Conservation (phyloP, 2,888 invertebrate genomes). For the Boloria euphrosyne region DNA sequence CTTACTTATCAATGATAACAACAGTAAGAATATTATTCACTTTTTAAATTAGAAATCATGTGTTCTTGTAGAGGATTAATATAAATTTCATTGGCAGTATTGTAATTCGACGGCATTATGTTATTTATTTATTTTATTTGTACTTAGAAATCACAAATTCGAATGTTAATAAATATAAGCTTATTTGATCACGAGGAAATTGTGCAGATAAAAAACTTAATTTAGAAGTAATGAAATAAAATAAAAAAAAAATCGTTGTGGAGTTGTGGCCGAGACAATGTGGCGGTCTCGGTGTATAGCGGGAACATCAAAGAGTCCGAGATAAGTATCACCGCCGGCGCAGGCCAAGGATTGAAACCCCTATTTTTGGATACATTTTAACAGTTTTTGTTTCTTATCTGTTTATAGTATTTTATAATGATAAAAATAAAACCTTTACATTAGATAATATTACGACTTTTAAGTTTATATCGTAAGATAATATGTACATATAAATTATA, state of each 20-base stretch:
- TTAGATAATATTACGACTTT: neutral
- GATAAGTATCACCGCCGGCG: slow-evolving; percentile 69
- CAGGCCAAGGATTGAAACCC: slow-evolving; percentile 57
- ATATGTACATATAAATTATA: too few relatives aligned
- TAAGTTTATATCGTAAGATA: too few relatives aligned
- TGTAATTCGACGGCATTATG: too few relatives aligned
- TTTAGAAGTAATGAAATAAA: slow-evolving; percentile 27
- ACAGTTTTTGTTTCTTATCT: slow-evolving; percentile 61
- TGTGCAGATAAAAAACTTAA: slow-evolving; percentile 3
- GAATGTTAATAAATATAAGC: neutral
- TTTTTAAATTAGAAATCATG: too few relatives aligned
- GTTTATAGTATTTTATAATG: slow-evolving; percentile 39
- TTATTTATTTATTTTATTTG: too few relatives aligned
- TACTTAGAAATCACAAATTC: neutral
- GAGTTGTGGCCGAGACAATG: slow-evolving; percentile 47
- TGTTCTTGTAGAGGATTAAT: too few relatives aligned
- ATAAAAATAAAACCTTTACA: neutral
- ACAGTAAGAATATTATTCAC: too few relatives aligned
- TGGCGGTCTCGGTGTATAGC: slow-evolving; percentile 51
- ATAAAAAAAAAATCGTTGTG: slow-evolving; percentile 32
- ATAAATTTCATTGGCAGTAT: too few relatives aligned
- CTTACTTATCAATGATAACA: neutral
- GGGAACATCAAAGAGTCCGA: slow-evolving; percentile 67
- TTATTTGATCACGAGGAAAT: neutral
- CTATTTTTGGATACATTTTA: slow-evolving; percentile 69